These are phyloP conservation scores for Stenichneumon culpator DNA, from an alignment of 2,888 invertebrate species.

Conservation along the genomic window DNA sequence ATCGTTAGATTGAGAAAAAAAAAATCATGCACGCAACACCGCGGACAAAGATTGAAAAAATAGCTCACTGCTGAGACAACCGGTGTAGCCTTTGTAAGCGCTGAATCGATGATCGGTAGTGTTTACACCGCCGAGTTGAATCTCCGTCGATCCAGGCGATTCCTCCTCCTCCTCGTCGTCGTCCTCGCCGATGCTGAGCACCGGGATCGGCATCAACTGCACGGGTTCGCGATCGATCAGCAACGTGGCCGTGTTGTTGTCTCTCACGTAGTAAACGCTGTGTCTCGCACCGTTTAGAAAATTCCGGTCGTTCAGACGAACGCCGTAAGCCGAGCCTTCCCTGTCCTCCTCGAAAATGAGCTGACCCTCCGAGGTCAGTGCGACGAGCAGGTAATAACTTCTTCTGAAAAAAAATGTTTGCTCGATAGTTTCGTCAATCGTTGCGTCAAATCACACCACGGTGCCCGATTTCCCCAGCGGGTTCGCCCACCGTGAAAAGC, in stretches of 20 bases:
- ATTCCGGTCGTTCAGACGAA: conserved; percentile 91
- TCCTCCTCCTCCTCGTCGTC: conserved; percentile 77
- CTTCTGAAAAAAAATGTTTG: conserved; percentile 86
- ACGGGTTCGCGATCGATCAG: conserved; percentile 92
- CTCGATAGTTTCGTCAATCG: conserved; percentile 30
- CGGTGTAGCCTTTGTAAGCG: conserved; percentile 94
- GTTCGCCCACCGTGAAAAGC: no score
- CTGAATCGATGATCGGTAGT: conserved; percentile 93
- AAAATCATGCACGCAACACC: neutral
- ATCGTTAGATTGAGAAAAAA: conserved; percentile 35
- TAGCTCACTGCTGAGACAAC: conserved; percentile 94
- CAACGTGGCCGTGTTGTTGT: conserved; percentile 90
- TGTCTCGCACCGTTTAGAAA: conserved; percentile 94
- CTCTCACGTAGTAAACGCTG: conserved; percentile 90
- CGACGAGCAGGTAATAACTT: conserved; percentile 93
- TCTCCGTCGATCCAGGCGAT: conserved; percentile 89
- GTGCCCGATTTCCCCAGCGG: neutral
- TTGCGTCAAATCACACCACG: neutral
- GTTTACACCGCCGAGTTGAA: conserved; percentile 95
- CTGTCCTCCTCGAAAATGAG: conserved; percentile 94
- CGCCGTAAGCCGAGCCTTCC: conserved; percentile 91
- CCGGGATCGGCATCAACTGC: conserved; percentile 89
- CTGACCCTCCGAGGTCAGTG: conserved; percentile 93
- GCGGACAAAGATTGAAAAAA: neutral
- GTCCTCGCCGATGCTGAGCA: conserved; percentile 89